Conservation (phyloP, 1,140 invertebrate genomes). For the Helicoverpa zea region DNA sequence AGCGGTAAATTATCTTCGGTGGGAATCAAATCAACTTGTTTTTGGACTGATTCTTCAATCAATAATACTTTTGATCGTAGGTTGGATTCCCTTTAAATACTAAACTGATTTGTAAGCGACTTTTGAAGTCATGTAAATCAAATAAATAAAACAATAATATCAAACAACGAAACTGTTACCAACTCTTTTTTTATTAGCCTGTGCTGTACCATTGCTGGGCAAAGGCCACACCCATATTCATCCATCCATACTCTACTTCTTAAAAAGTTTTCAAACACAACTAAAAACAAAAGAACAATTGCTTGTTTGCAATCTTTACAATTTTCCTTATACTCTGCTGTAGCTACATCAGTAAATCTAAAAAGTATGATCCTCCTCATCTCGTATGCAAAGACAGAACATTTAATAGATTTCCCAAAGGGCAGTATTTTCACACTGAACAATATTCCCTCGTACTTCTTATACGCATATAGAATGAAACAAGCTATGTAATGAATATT, state of each 20-base stretch:
- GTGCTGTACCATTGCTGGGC: neutral
- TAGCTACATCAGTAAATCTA: too few relatives aligned
- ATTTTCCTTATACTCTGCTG: too few relatives aligned
- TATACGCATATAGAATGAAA: neutral
- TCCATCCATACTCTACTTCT: too few relatives aligned
- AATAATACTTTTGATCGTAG: neutral
- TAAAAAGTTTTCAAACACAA: too few relatives aligned
- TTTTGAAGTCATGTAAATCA: too few relatives aligned
- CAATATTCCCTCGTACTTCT: conserved; percentile 4
- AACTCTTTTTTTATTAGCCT: neutral
- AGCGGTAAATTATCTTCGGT: conserved; percentile 34
- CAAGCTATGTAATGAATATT: neutral
- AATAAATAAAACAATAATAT: too few relatives aligned
- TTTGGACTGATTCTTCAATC: neutral
- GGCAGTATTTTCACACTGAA: conserved; percentile 1
- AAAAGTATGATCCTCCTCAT: neutral
- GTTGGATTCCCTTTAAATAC: too few relatives aligned
- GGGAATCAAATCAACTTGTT: too few relatives aligned
- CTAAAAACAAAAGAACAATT: too few relatives aligned
- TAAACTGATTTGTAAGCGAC: too few relatives aligned
- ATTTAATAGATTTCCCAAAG: conserved; percentile 20
- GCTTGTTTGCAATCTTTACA: too few relatives aligned
- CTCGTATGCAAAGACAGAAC: conserved; percentile 20
- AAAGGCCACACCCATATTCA: neutral
- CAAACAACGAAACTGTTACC: too few relatives aligned